Evolutionary conservation across 2,888 invertebrate genomes (phyloP).

Genomic region (Hemistola chrysoprasaria): DNA sequence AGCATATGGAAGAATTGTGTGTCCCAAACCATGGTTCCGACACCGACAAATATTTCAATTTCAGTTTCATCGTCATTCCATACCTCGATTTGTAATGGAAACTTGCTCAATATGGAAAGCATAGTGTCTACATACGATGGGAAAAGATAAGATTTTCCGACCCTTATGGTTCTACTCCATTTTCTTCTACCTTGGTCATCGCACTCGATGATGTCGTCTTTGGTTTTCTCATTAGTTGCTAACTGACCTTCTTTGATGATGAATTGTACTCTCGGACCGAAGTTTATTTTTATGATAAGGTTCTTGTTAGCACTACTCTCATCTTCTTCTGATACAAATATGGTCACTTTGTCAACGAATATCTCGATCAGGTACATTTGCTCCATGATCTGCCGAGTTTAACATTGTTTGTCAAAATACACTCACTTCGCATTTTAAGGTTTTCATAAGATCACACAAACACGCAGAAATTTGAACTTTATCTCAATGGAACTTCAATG

Average conservation of each 20-base stretch:
- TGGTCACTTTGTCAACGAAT: constrained; percentile 76
- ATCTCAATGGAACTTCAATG: too few species aligned
- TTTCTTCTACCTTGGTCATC: constrained; percentile 56
- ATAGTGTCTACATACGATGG: constrained; percentile 72
- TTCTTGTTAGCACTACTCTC: constrained; percentile 61
- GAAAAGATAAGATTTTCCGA: constrained; percentile 80
- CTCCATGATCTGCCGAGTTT: constrained; percentile 77
- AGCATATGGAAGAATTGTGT: constrained; percentile 73
- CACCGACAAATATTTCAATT: constrained; percentile 65
- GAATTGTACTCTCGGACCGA: constrained; percentile 73
- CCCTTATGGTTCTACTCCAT: constrained; percentile 65
- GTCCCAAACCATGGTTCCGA: constrained; percentile 69
- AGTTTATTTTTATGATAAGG: constrained; percentile 69
- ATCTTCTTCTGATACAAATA: constrained; percentile 54
- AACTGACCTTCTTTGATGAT: constrained; percentile 74
- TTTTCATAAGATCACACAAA: too few species aligned
- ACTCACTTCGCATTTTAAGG: constrained; percentile 32
- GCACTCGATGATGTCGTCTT: constrained; percentile 57
- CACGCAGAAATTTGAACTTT: too few species aligned
- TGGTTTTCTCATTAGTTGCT: constrained; percentile 44
- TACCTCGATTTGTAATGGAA: constrained; percentile 76
- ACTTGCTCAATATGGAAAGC: constrained; percentile 62
- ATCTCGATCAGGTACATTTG: constrained; percentile 82
- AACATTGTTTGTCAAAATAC: constrained; percentile 62
- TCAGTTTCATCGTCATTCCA: constrained; percentile 69